Conservation (phyloP, 2,797 vertebrate species). For the Cheirogaleus major region DNA sequence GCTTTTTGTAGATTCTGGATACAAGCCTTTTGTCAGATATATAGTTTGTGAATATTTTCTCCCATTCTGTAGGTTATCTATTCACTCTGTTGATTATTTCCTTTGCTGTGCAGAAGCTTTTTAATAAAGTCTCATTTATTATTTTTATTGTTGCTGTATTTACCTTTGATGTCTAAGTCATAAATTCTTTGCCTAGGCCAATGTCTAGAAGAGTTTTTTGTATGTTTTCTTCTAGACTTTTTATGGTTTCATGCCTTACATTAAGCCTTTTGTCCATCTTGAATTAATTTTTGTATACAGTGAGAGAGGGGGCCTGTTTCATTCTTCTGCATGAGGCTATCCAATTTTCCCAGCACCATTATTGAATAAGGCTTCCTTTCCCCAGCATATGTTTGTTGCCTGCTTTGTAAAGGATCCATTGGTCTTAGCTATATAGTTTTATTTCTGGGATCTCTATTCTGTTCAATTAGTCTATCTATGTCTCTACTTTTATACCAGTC, state of each 20-base stretch:
- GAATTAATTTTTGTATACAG: background rate
- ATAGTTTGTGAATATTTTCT: background rate
- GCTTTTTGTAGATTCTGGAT: background rate
- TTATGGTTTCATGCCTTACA: background rate
- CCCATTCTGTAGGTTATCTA: background rate
- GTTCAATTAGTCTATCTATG: background rate
- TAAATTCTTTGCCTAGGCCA: background rate
- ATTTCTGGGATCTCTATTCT: background rate
- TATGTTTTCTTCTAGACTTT: background rate
- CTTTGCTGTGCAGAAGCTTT: background rate
- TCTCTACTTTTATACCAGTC: background rate
- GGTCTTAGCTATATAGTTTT: background rate
- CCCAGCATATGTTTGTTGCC: background rate
- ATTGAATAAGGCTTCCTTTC: background rate
- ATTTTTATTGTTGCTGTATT: background rate
- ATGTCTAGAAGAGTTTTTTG: background rate
- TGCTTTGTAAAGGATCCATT: background rate
- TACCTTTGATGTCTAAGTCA: background rate
- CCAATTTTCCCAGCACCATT: background rate
- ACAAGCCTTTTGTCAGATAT: background rate
- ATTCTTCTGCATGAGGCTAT: background rate
- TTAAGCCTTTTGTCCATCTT: background rate
- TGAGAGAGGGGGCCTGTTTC: background rate
- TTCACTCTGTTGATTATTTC: background rate
- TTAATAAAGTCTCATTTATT: background rate